Evolutionary conservation across 2,113 vertebrate genomes (phyloP).

Genomic region (Gymnocephalus cernua): DNA sequence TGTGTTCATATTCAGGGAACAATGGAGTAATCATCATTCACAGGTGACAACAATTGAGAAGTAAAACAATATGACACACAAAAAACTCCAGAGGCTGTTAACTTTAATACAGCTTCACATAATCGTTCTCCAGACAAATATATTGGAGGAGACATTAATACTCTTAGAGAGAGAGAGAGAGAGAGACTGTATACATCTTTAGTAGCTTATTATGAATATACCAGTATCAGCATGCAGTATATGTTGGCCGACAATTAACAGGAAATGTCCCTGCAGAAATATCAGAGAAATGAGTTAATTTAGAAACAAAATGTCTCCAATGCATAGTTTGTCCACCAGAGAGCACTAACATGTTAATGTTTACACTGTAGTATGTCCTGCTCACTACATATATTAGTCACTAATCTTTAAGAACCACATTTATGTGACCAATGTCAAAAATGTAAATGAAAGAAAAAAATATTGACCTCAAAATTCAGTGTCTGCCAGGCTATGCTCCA

Average conservation of each 20-base stretch:
- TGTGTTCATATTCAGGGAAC: too few species aligned
- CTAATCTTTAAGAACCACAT: neutral
- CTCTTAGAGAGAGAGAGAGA: neutral
- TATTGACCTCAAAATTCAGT: neutral
- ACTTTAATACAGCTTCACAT: too few species aligned
- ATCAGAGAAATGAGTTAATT: neutral
- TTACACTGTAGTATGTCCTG: neutral
- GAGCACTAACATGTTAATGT: neutral
- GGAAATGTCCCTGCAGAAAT: constrained; percentile 1
- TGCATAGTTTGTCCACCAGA: neutral
- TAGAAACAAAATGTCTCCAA: neutral
- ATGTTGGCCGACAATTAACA: neutral
- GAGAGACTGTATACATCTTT: neutral
- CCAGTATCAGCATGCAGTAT: neutral
- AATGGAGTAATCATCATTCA: neutral
- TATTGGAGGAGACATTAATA: neutral
- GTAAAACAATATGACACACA: neutral
- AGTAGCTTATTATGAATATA: neutral
- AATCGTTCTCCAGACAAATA: neutral
- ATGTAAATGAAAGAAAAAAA: neutral
- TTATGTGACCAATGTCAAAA: neutral
- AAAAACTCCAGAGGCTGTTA: neutral
- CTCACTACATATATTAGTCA: neutral
- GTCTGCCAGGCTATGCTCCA: neutral
- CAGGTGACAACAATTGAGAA: neutral